Conservation (phyloP, 1,140 invertebrate genomes). For the Pachypsylla venusta region DNA sequence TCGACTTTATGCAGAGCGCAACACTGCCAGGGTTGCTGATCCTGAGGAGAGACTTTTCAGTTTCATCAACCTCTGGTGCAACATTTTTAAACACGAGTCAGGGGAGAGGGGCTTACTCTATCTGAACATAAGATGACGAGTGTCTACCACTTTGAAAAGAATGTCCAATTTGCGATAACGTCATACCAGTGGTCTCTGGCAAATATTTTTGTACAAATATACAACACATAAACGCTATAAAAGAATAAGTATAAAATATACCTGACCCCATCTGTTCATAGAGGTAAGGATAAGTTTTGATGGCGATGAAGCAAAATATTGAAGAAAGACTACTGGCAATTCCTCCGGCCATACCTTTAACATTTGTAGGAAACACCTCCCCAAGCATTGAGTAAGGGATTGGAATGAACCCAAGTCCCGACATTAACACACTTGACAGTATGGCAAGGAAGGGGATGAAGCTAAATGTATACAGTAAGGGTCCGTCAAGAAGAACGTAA, state of each 20-base stretch:
- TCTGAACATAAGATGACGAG: too few species aligned
- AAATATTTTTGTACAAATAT: constrained; percentile 49
- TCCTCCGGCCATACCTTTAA: constrained; percentile 43
- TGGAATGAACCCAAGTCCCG: constrained; percentile 37
- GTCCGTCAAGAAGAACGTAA: not conserved
- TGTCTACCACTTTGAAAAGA: constrained; percentile 12
- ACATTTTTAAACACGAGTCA: too few species aligned
- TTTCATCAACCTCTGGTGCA: too few species aligned
- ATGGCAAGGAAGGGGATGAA: constrained; percentile 35
- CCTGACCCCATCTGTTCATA: constrained; percentile 36
- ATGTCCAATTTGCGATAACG: constrained; percentile 46
- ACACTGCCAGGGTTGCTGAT: too few species aligned
- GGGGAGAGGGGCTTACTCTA: too few species aligned
- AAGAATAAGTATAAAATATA: constrained; percentile 54
- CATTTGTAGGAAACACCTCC: constrained; percentile 31
- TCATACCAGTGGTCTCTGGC: constrained; percentile 67
- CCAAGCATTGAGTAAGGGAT: constrained; percentile 49
- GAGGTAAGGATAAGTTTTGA: constrained; percentile 53
- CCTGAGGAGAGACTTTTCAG: too few species aligned
- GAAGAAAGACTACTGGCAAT: constrained; percentile 38
- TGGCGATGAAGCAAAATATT: constrained; percentile 50
- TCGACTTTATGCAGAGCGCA: too few species aligned
- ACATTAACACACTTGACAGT: constrained; percentile 37
- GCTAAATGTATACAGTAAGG: constrained; percentile 21
- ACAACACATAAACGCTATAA: constrained; percentile 45